Evolutionary conservation across 1,140 invertebrate species (phyloP).

Genomic region (Batillaria attramentaria): DNA sequence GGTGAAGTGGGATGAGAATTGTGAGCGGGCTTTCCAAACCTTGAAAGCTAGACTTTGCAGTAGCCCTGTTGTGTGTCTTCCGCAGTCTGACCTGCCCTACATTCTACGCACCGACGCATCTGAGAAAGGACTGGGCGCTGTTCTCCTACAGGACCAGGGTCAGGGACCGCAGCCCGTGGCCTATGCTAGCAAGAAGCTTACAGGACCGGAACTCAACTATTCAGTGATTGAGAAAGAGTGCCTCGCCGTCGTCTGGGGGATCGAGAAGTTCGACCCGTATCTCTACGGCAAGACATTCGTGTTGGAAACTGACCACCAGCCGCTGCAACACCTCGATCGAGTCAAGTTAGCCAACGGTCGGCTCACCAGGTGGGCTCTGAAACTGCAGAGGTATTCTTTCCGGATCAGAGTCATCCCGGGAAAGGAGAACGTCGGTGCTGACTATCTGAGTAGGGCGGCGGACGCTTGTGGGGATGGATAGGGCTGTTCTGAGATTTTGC

Average conservation of each 20-base stretch:
- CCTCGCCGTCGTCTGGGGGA: slow-evolving; percentile 67
- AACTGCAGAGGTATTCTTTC: slow-evolving; percentile 22
- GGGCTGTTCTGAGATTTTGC: too few relatives aligned
- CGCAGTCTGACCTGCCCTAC: slow-evolving; percentile 61
- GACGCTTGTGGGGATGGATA: too few relatives aligned
- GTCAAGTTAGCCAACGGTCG: slow-evolving; percentile 5
- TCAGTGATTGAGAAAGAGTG: slow-evolving; percentile 70
- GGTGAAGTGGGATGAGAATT: slow-evolving; percentile 6
- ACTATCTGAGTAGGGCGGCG: slow-evolving; percentile 33
- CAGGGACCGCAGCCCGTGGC: slow-evolving; percentile 43
- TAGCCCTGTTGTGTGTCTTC: slow-evolving; percentile 46
- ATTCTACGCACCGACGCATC: slow-evolving; percentile 59
- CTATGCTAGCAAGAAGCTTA: slow-evolving; percentile 45
- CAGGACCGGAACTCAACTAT: slow-evolving; percentile 52
- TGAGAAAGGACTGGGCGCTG: slow-evolving; percentile 42
- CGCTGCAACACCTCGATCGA: slow-evolving; percentile 28
- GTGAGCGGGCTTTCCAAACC: slow-evolving; percentile 14
- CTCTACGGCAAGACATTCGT: slow-evolving; percentile 39
- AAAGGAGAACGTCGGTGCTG: slow-evolving; percentile 35
- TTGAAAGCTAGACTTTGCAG: slow-evolving; percentile 33
- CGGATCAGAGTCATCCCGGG: slow-evolving; percentile 18
- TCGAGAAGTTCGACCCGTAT: slow-evolving; percentile 71
- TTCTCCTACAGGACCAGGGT: slow-evolving; percentile 48
- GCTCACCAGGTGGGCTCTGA: slow-evolving; percentile 32
- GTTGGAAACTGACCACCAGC: slow-evolving; percentile 38